phyloP scores from a whole-genome alignment of 1,140 invertebrate species.

The Liolophura sinensis region DNA sequence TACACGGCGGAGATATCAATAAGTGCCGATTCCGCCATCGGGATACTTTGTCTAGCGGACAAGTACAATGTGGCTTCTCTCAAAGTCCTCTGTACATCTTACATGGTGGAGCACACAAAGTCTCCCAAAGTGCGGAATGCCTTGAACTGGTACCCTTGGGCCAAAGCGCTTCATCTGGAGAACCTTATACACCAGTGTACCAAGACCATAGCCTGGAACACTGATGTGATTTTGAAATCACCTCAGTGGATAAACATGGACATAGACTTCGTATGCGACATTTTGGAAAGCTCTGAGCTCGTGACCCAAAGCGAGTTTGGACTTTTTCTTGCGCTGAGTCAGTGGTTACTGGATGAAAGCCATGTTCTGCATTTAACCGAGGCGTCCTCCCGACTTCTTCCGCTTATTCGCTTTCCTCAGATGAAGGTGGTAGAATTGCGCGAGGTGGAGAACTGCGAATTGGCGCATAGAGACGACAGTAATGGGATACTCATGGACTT shows the following conservation, averaged over 20 bases:
- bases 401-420: slow-evolving; percentile 56
- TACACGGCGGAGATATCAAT: slow-evolving; percentile 56
- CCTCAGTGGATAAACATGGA: slow-evolving; percentile 55
- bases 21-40: slow-evolving; percentile 45
- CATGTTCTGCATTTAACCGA: slow-evolving; percentile 26
- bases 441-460: slow-evolving; percentile 38
- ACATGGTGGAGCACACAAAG: slow-evolving; percentile 53
- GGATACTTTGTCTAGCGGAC: slow-evolving; percentile 58
- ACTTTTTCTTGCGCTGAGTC: slow-evolving; percentile 38
- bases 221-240: slow-evolving; percentile 42
- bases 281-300: slow-evolving; percentile 48
- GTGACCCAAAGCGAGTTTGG: slow-evolving; percentile 48
- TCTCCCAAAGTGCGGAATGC: slow-evolving; percentile 53
- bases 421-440: slow-evolving; percentile 54
- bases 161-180: slow-evolving; percentile 50
- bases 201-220: slow-evolving; percentile 58
- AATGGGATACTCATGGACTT: slow-evolving; percentile 37
- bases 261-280: slow-evolving; percentile 51
- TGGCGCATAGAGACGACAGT: slow-evolving; percentile 32
- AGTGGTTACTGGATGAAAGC: slow-evolving; percentile 44
- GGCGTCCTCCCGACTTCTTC: slow-evolving; percentile 45
- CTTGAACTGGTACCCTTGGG: slow-evolving; percentile 56
- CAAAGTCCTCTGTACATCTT: slow-evolving; percentile 49
- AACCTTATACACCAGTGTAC: slow-evolving; percentile 49
- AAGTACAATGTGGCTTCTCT: slow-evolving; percentile 58